Evolutionary conservation across 2,113 vertebrate species (phyloP), one percentile per base, ranked within the genome.

Genomic region (Chloebia gouldiae): DNA sequence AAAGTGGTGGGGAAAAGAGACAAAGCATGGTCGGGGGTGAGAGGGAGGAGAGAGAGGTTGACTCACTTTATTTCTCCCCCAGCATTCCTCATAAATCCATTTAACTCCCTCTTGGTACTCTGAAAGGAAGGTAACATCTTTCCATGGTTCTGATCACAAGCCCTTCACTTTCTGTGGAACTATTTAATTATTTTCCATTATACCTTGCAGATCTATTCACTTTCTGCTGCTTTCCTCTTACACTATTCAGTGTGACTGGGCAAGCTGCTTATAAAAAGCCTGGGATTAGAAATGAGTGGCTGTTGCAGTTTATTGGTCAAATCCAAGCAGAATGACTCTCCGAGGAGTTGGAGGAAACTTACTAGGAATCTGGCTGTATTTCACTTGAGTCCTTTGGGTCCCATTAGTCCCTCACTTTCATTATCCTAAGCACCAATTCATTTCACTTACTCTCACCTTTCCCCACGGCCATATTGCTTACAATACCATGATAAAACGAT

Each of bases 361-460:
- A 54, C 49, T 70, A 0, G 12, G 70, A 92, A 89, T 85, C 66
- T 94, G 45, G 35, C 61, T 82, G 45, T 44, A 95, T 90, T 87
- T 93, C 78, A 65, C 78, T 82, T 82, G 49, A 27, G 56, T 92
- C 91, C 84, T 96, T 72, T 81, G 91, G 65, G 87, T 83, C 77
- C 88, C 31, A 83, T 95, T 86, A 92, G 45, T 85, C 81, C 75
- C 84, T 95, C 85, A 81, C 35, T 96, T 92, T 92, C 94, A 96
- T 96, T 97, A 95, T 94, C 70, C 80, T 95, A 93, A 97, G 78
- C 73, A 95, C 71, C 92, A 95, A 93, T 94, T 96, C 90, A 97
- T 95, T 97, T 96, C 70, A 92, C 71, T 93, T 92, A 93, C 79
- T 88, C 71, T 96, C 86, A 94, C 88, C 76, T 96, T 95, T 94